phyloP scores from a whole-genome alignment of 2,113 vertebrate species.

The Alosa alosa region DNA sequence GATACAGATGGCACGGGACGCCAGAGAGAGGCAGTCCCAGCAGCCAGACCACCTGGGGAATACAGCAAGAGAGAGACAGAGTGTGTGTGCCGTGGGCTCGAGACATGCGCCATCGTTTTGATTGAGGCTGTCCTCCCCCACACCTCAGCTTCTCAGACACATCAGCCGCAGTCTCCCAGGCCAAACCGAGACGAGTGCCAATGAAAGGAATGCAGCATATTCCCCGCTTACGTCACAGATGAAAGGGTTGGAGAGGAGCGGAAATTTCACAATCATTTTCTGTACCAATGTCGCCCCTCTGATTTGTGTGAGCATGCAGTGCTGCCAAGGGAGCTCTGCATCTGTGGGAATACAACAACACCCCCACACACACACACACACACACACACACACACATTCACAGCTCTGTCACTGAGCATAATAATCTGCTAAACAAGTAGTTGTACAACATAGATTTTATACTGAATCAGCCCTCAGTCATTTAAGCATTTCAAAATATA shows the following conservation, averaged over 20 bases:
- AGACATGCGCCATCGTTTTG: background rate
- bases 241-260: background rate
- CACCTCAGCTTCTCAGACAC: conserved; percentile 14
- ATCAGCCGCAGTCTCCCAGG: conserved; percentile 32
- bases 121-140: conserved; percentile 20
- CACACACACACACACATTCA: background rate
- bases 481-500: background rate
- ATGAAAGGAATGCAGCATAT: background rate
- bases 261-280: background rate
- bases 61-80: conserved; percentile 31
- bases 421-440: background rate
- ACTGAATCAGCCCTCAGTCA: background rate
- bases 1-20: conserved; percentile 53
- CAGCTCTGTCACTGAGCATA: background rate
- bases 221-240: background rate
- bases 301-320: background rate
- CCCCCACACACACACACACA: too few relatives aligned
- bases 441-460: background rate
- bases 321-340: background rate
- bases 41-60: conserved; percentile 38
- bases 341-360: background rate
- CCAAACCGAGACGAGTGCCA: conserved; percentile 25
- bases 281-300: background rate
- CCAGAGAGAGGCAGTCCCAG: conserved; percentile 40
- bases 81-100: background rate